Conservation (phyloP, 2,797 vertebrate species). For the Siniperca undulata region DNA sequence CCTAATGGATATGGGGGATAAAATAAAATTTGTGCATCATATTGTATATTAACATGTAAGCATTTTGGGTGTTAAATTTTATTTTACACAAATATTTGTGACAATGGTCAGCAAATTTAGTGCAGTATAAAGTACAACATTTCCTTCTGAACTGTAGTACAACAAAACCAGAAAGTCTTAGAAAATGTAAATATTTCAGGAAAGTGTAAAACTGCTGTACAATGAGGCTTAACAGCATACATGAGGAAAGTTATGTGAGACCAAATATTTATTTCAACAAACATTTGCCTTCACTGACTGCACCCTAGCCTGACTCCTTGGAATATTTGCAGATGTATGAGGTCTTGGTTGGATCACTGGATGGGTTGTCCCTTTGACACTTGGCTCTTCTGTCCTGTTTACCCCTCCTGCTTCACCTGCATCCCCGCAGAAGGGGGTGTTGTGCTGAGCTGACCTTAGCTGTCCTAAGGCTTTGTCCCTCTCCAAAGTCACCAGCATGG, state of each 20-base stretch:
- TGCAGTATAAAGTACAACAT: not conserved
- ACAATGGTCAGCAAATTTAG: not conserved
- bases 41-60: not conserved
- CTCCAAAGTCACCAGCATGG: slow-evolving; percentile 86
- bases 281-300: not conserved
- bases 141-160: not conserved
- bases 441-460: slow-evolving; percentile 33
- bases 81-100: not conserved
- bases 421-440: slow-evolving; percentile 35
- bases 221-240: not conserved
- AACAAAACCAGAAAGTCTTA: not conserved
- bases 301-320: slow-evolving; percentile 71
- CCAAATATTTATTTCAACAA: slow-evolving; percentile 1
- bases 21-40: not conserved
- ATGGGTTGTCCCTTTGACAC: not conserved
- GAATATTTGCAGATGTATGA: slow-evolving; percentile 57
- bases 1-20: not conserved
- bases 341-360: slow-evolving; percentile 62
- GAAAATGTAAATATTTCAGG: too few species aligned
- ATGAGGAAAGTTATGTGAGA: not conserved
- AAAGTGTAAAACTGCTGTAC: not conserved
- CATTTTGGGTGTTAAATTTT: not conserved
- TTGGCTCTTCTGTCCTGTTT: slow-evolving; percentile 3
- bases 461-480: slow-evolving; percentile 85
- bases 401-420: slow-evolving; percentile 29